Evolutionary conservation across 2,797 vertebrate species (phyloP), one percentile per base, ranked within the genome.

Genomic region (Gobionotothen gibberifrons): DNA sequence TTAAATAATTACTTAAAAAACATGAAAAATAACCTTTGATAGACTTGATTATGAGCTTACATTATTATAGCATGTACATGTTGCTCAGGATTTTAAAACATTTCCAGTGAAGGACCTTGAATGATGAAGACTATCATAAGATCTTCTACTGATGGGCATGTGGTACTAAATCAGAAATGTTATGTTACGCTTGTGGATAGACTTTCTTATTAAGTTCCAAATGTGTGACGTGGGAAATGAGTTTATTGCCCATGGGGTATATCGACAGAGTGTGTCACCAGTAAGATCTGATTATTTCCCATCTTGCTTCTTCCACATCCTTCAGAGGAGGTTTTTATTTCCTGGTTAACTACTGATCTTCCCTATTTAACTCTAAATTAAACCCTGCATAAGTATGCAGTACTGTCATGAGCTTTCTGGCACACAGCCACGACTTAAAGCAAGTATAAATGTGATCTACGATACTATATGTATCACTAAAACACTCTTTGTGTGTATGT

Each of bases 171-270:
- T 29, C 72, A 15, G 21, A 55, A 22, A 44, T 26, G 29, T 36
- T 40, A 52, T 46, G 47, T 72, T 29, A 11, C 69, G 76, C 51
- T 9, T 49, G 65, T 48, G 56, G 63, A 63, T 57, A 58, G 66
- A 49, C 47, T 52, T 69, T 76, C 58, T 79, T 59, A 69, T 72
- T 68, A 72, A 65, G 49, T 60, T 56, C 10, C 59, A 60, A 65
- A 78, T 58, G 48, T 67, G 61, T 48, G 22, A 52, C 57, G 36
- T 70, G 74, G 65, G 65, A 69, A 52, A 22, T 10, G 57, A 15
- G 40, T 55, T 74, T 65, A 74, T 66, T 71, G 55, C 66, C 44
- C 40, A 36, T 52, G n/a, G 71, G 17, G 29, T 61, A 59, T 3
- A 49, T 1, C 42, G 57, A 58, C 29, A 42, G 47, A 67, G 21